phyloP scores from a whole-genome alignment of 2,113 vertebrate species.

The Piaya cayana region DNA sequence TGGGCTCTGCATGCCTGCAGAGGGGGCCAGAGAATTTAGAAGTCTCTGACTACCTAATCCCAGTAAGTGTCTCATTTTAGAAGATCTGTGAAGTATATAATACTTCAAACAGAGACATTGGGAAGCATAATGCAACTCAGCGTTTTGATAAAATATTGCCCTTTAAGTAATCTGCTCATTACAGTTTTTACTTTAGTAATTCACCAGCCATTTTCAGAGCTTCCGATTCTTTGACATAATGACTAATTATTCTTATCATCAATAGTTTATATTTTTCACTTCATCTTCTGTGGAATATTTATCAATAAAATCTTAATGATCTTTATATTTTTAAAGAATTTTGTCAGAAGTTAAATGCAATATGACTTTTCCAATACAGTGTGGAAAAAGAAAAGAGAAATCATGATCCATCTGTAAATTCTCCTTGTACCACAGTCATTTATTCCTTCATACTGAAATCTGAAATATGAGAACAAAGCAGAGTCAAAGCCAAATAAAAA shows the following conservation, averaged over 20 bases:
- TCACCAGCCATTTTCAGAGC: neutral
- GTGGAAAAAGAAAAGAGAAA: conserved; percentile 17
- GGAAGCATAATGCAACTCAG: rapidly evolving
- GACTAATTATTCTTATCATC: neutral
- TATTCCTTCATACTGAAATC: conserved; percentile 63
- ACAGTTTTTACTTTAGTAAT: neutral
- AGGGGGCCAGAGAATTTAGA: neutral
- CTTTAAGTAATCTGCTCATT: neutral
- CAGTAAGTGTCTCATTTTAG: rapidly evolving
- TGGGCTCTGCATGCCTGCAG: neutral
- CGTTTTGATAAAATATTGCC: neutral
- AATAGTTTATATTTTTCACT: neutral
- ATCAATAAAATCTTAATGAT: neutral
- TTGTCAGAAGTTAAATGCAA: neutral
- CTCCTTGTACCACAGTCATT: conserved; percentile 51
- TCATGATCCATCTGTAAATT: conserved; percentile 47
- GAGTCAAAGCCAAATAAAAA: conserved; percentile 59
- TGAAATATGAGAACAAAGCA: conserved; percentile 62
- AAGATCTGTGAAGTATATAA: neutral
- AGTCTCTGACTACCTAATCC: neutral
- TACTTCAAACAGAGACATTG: neutral
- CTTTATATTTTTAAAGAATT: neutral
- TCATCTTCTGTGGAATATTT: neutral
- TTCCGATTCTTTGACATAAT: neutral
- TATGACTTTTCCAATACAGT: conserved; percentile 24